A percentile compares a stretch with the other conserved stretches of the same genome.
These are phyloP conservation scores for Brachyptera risi DNA, from an alignment of 2,888 invertebrate genomes.

Conservation along the genomic window DNA sequence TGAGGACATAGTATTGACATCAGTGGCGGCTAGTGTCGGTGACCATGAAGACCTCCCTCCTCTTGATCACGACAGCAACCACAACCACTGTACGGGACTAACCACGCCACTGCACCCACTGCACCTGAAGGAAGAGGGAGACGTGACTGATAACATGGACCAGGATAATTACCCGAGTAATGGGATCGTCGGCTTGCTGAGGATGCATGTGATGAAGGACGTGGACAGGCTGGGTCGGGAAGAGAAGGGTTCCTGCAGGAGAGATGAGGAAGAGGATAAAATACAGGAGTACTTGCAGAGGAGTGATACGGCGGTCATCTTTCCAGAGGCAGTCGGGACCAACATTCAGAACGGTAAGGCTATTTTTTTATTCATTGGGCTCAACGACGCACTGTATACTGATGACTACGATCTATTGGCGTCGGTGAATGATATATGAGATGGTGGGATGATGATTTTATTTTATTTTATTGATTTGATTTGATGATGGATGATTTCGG, in stretches of 20 bases:
- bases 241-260: neutral
- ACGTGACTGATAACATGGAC: neutral
- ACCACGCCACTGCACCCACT: neutral
- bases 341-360: neutral
- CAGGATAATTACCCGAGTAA: neutral
- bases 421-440: no score
- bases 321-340: slow-evolving; percentile 45
- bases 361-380: no score
- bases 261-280: slow-evolving; percentile 41
- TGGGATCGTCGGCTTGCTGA: neutral
- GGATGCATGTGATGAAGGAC: neutral
- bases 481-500: no score
- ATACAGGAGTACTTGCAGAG: slow-evolving; percentile 49
- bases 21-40: slow-evolving; percentile 35
- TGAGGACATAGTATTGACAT: slow-evolving; percentile 39
- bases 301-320: slow-evolving; percentile 52
- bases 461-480: no score
- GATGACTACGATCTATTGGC: no score
- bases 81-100: slow-evolving; percentile 27
- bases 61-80: slow-evolving; percentile 33
- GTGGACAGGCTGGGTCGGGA: neutral
- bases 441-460: no score
- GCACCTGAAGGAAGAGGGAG: neutral
- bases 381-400: no score
- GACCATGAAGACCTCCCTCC: slow-evolving; percentile 26